These are phyloP conservation scores for Drosophila ananassae DNA, from an alignment of 1,140 invertebrate species.

Conservation along the genomic window DNA sequence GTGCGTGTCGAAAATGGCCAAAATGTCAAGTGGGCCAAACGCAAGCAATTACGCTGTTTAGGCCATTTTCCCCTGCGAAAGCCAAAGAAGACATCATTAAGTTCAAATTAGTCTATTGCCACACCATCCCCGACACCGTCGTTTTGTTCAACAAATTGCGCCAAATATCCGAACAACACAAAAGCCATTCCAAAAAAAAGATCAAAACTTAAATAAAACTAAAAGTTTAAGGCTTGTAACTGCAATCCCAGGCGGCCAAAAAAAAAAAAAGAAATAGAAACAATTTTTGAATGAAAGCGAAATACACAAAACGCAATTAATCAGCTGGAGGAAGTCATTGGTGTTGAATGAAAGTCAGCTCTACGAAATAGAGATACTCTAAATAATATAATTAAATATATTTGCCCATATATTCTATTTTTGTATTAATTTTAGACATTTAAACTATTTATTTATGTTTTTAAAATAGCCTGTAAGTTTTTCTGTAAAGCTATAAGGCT, in stretches of 20 bases:
- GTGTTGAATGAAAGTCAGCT: slow-evolving; percentile 17
- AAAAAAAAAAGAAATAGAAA: slow-evolving; percentile 1
- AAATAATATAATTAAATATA: too few relatives aligned
- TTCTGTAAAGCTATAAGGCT: too few relatives aligned
- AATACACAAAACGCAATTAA: slow-evolving; percentile 49
- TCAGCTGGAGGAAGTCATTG: slow-evolving; percentile 37
- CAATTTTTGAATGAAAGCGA: slow-evolving; percentile 34
- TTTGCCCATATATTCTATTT: too few relatives aligned
- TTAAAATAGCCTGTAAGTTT: too few relatives aligned
- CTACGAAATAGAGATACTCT: slow-evolving; percentile 23
- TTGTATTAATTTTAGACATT: too few relatives aligned
- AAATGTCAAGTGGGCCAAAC: slow-evolving; percentile 46
- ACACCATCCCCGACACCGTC: slow-evolving; percentile 17
- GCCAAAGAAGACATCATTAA: slow-evolving; percentile 80
- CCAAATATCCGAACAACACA: slow-evolving; percentile 38
- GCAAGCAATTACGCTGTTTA: slow-evolving; percentile 60
- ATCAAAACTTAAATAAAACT: not conserved
- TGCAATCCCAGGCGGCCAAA: slow-evolving; percentile 30
- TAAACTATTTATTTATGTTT: too few relatives aligned
- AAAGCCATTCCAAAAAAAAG: slow-evolving; percentile 19
- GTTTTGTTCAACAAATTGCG: slow-evolving; percentile 71
- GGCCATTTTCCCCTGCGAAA: slow-evolving; percentile 61
- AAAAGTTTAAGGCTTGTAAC: slow-evolving; percentile 25
- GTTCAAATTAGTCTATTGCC: slow-evolving; percentile 72
- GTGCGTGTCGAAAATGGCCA: slow-evolving; percentile 67